Evolutionary conservation across 2,888 invertebrate species (phyloP).

Genomic region (Podabrus alpinus): DNA sequence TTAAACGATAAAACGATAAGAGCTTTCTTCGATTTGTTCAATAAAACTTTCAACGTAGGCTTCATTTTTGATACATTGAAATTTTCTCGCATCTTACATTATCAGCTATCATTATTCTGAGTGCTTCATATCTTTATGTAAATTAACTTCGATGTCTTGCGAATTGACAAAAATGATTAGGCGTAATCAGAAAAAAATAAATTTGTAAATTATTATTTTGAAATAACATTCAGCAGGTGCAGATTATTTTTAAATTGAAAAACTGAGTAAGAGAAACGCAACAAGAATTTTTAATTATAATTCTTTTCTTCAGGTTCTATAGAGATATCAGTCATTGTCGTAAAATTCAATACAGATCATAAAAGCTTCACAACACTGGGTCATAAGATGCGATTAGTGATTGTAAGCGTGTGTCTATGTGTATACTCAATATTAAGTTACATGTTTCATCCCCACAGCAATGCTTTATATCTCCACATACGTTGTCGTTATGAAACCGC

Average conservation of each 20-base stretch:
- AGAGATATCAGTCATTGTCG: slow-evolving; percentile 16
- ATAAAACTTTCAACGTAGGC: slow-evolving; percentile 18
- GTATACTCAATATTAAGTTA: slow-evolving; percentile 32
- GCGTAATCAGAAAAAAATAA: background rate
- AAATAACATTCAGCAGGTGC: background rate
- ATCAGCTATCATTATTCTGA: slow-evolving; percentile 19
- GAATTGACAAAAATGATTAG: background rate
- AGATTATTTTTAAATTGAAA: background rate
- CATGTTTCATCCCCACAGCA: slow-evolving; percentile 27
- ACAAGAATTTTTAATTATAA: background rate
- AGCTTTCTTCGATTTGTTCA: slow-evolving; percentile 23
- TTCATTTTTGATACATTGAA: slow-evolving; percentile 24
- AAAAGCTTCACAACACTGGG: slow-evolving; percentile 24
- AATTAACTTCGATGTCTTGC: background rate
- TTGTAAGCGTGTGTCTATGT: slow-evolving; percentile 6
- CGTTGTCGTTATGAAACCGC: slow-evolving; percentile 29
- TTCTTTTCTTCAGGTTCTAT: background rate
- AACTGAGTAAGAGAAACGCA: background rate
- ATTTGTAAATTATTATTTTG: background rate
- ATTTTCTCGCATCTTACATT: slow-evolving; percentile 9
- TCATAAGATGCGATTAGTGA: slow-evolving; percentile 14
- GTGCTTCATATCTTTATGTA: slow-evolving; percentile 8
- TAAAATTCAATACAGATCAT: slow-evolving; percentile 24
- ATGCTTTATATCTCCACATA: slow-evolving; percentile 28
- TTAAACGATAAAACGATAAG: slow-evolving; percentile 27